Evolutionary conservation across 2,113 vertebrate genomes (phyloP).

Genomic region (Aythya baeri): DNA sequence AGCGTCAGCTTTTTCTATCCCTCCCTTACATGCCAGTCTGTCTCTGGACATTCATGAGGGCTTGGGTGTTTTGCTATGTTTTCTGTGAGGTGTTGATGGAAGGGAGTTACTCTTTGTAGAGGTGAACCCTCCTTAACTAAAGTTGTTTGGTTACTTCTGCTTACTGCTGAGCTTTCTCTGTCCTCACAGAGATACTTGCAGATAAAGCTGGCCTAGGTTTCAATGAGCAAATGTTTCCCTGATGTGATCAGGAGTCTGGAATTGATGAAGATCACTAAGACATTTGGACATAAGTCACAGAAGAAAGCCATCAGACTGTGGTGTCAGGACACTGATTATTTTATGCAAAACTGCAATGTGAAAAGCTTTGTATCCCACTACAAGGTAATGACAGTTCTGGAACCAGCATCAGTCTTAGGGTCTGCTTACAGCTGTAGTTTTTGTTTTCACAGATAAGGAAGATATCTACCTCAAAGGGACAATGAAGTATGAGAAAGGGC

Average conservation of each 20-base stretch:
- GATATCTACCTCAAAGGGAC: neutral
- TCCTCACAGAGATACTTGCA: neutral
- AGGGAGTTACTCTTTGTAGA: neutral
- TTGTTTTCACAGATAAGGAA: neutral
- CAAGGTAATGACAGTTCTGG: neutral
- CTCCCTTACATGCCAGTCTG: neutral
- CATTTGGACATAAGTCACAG: neutral
- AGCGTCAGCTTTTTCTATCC: neutral
- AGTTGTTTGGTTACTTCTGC: neutral
- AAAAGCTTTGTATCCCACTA: constrained; percentile 39
- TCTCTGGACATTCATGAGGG: neutral
- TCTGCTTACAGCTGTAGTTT: neutral
- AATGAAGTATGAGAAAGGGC: neutral
- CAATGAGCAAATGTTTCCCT: neutral
- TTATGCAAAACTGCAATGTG: neutral
- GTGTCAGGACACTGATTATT: neutral
- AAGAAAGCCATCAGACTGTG: neutral
- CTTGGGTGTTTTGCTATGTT: neutral
- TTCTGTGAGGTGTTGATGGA: neutral
- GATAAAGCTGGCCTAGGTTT: neutral
- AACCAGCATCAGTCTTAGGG: neutral
- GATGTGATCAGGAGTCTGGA: neutral
- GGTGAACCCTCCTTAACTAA: neutral
- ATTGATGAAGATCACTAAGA: neutral
- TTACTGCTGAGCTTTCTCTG: neutral